These are phyloP conservation scores for Xenotilapia flavipinnis DNA, from an alignment of 2,113 vertebrate species.

Conservation along the genomic window DNA sequence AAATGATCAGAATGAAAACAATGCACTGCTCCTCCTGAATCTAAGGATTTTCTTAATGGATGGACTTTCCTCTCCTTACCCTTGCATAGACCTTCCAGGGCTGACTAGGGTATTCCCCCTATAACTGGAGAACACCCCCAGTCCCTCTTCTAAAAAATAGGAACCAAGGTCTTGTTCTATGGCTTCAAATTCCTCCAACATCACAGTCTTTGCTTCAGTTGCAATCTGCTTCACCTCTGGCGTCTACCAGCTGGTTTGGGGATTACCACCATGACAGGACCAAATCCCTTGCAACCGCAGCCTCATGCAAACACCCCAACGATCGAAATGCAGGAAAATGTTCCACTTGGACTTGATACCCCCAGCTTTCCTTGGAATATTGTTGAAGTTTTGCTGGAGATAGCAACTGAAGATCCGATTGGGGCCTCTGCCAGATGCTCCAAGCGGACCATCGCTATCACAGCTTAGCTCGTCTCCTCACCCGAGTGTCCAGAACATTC, in stretches of 20 bases:
- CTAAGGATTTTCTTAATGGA: neutral
- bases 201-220: neutral
- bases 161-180: neutral
- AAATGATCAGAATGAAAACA: neutral
- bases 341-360: neutral
- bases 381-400: neutral
- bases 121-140: neutral
- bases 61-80: neutral
- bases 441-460: neutral
- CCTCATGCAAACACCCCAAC: neutral
- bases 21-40: neutral
- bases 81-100: neutral
- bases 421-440: neutral
- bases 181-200: neutral
- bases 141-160: neutral
- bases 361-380: neutral
- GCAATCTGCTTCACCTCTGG: neutral
- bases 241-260: neutral
- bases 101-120: neutral
- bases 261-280: neutral
- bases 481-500: neutral
- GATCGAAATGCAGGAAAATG: neutral
- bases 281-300: neutral
- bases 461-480: neutral
- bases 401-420: neutral